Percentiles rank a stretch among this genome's conserved stretches.
phyloP scores from a whole-genome alignment of 2,888 invertebrate species.

The Antheraea assamensis region DNA sequence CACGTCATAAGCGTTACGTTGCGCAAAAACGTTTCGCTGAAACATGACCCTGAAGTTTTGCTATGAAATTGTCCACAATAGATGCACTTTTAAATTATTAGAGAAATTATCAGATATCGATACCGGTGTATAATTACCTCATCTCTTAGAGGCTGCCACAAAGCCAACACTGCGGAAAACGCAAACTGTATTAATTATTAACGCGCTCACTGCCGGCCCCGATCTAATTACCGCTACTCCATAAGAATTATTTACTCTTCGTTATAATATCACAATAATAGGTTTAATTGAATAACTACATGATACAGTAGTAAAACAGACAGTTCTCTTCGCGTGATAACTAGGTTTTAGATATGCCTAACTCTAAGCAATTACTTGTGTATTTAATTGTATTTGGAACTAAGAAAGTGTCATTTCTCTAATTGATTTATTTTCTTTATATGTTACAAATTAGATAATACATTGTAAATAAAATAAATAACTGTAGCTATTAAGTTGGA shows the following conservation, averaged over 20 bases:
- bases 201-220: slow-evolving; percentile 24
- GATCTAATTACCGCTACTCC: slow-evolving; percentile 43
- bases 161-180: not conserved
- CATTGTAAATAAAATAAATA: too few species aligned
- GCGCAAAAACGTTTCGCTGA: too few species aligned
- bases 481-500: too few species aligned
- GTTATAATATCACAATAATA: slow-evolving; percentile 45
- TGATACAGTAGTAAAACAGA: not conserved
- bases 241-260: slow-evolving; percentile 49
- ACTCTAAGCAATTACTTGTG: too few species aligned
- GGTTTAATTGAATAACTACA: not conserved
- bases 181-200: slow-evolving; percentile 18
- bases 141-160: slow-evolving; percentile 1
- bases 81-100: too few species aligned
- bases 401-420: too few species aligned
- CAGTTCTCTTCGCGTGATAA: not conserved
- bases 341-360: not conserved
- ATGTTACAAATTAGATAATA: too few species aligned
- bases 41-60: too few species aligned
- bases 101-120: not conserved
- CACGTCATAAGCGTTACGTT: too few species aligned
- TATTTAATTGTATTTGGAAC: too few species aligned
- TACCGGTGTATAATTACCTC: slow-evolving; percentile 7
- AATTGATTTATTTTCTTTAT: too few species aligned
- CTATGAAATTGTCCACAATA: too few species aligned